Base-by-base conservation (phyloP, 2,888 invertebrate species). In the Epinotia ramella region DNA sequence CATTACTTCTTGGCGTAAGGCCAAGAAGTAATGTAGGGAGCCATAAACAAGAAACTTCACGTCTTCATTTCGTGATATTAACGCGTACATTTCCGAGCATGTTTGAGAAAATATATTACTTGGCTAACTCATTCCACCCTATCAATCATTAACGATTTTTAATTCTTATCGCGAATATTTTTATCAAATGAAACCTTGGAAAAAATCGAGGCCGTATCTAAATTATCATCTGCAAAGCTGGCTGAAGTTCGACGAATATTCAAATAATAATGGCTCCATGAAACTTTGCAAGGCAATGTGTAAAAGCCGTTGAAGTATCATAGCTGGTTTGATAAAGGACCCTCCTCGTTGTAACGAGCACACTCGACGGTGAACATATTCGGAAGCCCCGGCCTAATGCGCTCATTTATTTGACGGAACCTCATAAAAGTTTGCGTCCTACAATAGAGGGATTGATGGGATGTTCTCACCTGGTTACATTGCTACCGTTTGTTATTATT, bases 321-420 rank as follows among this genome's bases (percentile, higher is more conserved):
- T 73, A 73, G 71, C 60, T 76, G 75, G 76, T 81, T 83, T 88
- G 88, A 88, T 86, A 88, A 84, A 89, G 83, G 77, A 82, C 84
- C 83, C 82, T 85, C 85, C 81, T 86, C 84, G 81, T 66, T 77
- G 73, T 84, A 87, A 87, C 86, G 86, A 84, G 84, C 80, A 73
- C 77, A 78, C 80, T 80, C 81, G 83, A 84, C 84, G 77, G 80
- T 84, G 67, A 79, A 79, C 85, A 87, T 86, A 87, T 87, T 88
- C 82, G 82, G 86, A 83, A 87, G 86, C 85, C 81, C 82, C 82
- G 76, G 63, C 82, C 82, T 85, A 87, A 88, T 85, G 84, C 80
- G 76, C 85, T 86, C 88, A 87, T 89, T 85, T 88, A 87, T 88
- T 83, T 86, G 79, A 79, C 84, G 85, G 84, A 88, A 88, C 88